Base-by-base conservation (phyloP, 2,113 vertebrate genomes). In the Datnioides undecimradiatus region DNA sequence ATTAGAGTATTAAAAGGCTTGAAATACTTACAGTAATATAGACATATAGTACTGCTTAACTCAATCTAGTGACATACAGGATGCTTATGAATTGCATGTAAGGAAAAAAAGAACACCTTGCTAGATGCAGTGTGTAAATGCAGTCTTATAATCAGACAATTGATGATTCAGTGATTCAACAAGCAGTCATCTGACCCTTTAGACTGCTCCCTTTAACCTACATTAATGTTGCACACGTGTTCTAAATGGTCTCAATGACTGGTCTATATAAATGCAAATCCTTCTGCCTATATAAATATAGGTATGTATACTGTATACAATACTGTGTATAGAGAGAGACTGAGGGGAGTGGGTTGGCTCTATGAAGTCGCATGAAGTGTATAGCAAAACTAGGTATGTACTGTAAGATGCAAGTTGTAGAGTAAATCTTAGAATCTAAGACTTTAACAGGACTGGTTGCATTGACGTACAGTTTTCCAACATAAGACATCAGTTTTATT, bases 401-500 rank as follows among this genome's bases (percentile, higher is more conserved):
- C 14, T 21, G 2, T 43, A 40, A 55, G 34, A 36, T 2, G 4
- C 34, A 34, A 23, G 6, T 25, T 38, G 25, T 27, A 49, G 46
- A 29, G 19, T 8, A 27, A 40, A 43, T 55, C 5, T 41, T 21
- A 78, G 8, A 29, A 65, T 36, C 43, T 3, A 8, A 51, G 21
- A 10, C 11, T 4, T 73, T 21, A 43, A 54, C 21, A 46, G 3
- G 16, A 45, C 55, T 65, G 36, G 25, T n/a, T 48, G 12, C 19
- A 8, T 36, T 29, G 19, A 63, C 29, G 23, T 49, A 43, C 8
- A 19, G 16, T 72, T 62, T 57, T 72, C 19, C 46, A 52, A 58
- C 34, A 45, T 13, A 57, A 57, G 3, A 16, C 34, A 40, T 81
- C 1, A 7, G 64, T 71, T 76, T 8, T 64, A 11, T 82, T 9